These are phyloP conservation scores for Exaiptasia diaphana DNA, from an alignment of 64 coral and sea anemone species.

Conservation along the genomic window DNA sequence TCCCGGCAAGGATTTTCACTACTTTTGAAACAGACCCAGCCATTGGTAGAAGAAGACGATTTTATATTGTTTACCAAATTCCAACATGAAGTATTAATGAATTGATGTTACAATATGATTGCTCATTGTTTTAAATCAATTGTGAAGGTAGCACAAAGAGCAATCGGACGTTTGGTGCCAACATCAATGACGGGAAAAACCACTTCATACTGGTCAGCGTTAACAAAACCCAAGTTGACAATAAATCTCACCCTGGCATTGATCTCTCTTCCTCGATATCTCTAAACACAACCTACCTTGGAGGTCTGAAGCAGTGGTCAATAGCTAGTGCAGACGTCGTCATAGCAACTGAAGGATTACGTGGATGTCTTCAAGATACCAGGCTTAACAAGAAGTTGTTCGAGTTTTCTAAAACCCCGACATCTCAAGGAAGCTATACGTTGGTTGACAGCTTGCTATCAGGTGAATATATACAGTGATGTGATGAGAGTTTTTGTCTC, in stretches of 20 bases:
- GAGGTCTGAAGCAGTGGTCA: conserved; percentile 64
- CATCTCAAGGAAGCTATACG: conserved; percentile 38
- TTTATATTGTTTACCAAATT: too few relatives aligned
- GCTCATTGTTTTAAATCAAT: too few relatives aligned
- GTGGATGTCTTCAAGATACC: conserved; percentile 77
- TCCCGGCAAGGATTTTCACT: too few relatives aligned
- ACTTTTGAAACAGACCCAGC: too few relatives aligned
- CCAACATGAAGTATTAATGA: too few relatives aligned
- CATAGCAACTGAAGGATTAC: conserved; percentile 31
- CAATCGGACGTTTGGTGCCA: background rate
- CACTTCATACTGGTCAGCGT: conserved; percentile 61
- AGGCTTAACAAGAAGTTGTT: conserved; percentile 71
- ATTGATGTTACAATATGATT: too few relatives aligned
- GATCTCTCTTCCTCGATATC: background rate
- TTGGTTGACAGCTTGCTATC: too few relatives aligned
- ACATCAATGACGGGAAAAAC: conserved; percentile 45
- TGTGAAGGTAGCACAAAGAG: background rate
- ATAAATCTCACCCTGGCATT: background rate
- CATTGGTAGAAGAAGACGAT: too few relatives aligned
- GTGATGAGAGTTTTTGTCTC: background rate
- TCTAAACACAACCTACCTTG: conserved; percentile 54
- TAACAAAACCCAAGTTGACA: conserved; percentile 53
- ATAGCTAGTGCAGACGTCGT: background rate
- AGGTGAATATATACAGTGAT: too few relatives aligned
- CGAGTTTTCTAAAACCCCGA: conserved; percentile 34